phyloP scores from a whole-genome alignment of 2,797 vertebrate genomes.

The Acrossocheilus fasciatus region DNA sequence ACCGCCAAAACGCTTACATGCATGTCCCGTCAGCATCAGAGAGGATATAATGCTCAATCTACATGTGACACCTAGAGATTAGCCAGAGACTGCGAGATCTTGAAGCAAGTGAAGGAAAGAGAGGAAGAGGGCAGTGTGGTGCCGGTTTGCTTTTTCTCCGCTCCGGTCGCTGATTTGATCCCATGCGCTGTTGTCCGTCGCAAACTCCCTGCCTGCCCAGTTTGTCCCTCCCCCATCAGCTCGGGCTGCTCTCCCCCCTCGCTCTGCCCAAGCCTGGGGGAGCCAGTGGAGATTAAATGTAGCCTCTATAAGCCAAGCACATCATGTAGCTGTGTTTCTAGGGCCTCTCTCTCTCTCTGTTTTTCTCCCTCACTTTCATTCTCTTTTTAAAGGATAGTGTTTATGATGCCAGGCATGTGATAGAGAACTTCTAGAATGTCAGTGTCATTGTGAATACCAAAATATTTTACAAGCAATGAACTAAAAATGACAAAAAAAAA shows the following conservation, averaged over 20 bases:
- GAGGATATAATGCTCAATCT: slow-evolving; percentile 37
- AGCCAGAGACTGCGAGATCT: slow-evolving; percentile 54
- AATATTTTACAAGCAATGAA: slow-evolving; percentile 52
- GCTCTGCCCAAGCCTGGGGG: slow-evolving; percentile 88
- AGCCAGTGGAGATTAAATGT: slow-evolving; percentile 96
- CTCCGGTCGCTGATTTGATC: slow-evolving; percentile 89
- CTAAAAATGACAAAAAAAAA: slow-evolving; percentile 70
- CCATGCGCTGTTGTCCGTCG: slow-evolving; percentile 84
- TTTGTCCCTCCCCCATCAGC: slow-evolving; percentile 77
- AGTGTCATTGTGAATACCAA: slow-evolving; percentile 35
- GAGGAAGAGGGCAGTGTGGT: slow-evolving; percentile 90
- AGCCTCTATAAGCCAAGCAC: slow-evolving; percentile 93
- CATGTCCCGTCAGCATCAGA: neutral
- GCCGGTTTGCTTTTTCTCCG: slow-evolving; percentile 78
- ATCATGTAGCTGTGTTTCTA: slow-evolving; percentile 90
- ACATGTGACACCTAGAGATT: slow-evolving; percentile 67
- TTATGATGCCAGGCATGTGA: slow-evolving; percentile 65
- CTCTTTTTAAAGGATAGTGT: slow-evolving; percentile 64
- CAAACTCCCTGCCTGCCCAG: slow-evolving; percentile 79
- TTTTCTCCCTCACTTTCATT: slow-evolving; percentile 51
- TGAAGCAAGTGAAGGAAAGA: slow-evolving; percentile 56
- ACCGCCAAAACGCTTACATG: slow-evolving; percentile 1
- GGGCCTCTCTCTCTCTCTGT: slow-evolving; percentile 65
- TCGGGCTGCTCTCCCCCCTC: slow-evolving; percentile 67
- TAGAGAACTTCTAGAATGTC: slow-evolving; percentile 43